These are phyloP conservation scores for Lates japonicus DNA, from an alignment of 2,797 vertebrate species.

Conservation along the genomic window DNA sequence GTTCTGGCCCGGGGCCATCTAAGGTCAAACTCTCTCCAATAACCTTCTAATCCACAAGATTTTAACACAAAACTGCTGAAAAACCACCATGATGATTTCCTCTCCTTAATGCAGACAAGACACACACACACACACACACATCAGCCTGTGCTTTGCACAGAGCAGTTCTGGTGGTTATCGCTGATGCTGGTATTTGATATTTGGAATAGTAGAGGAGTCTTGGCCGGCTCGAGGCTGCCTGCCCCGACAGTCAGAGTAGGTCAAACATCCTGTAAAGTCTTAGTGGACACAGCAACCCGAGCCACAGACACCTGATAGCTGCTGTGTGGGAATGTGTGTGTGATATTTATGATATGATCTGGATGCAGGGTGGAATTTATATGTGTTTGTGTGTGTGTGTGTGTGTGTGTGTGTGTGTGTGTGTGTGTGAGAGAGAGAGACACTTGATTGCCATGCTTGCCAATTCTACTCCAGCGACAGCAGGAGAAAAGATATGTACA, in stretches of 20 bases:
- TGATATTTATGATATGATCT: slow-evolving; percentile 72
- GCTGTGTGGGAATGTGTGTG: slow-evolving; percentile 60
- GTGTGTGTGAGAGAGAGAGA: slow-evolving; percentile 33
- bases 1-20: slow-evolving; percentile 9
- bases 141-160: slow-evolving; percentile 15
- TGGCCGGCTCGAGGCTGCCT: slow-evolving; percentile 45
- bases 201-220: slow-evolving; percentile 71
- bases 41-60: slow-evolving; percentile 38
- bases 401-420: slow-evolving; percentile 30
- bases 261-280: slow-evolving; percentile 81
- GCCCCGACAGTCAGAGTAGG: slow-evolving; percentile 61
- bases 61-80: slow-evolving; percentile 32
- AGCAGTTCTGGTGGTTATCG: slow-evolving; percentile 54
- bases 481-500: slow-evolving; percentile 52
- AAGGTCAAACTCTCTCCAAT: slow-evolving; percentile 30
- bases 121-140: slow-evolving; percentile 29
- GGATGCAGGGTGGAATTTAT: slow-evolving; percentile 63
- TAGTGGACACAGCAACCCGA: slow-evolving; percentile 76
- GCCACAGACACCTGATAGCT: slow-evolving; percentile 62
- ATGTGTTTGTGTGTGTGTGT: slow-evolving; percentile 33
- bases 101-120: slow-evolving; percentile 10
- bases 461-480: slow-evolving; percentile 61
- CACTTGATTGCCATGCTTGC: slow-evolving; percentile 43
- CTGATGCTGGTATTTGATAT: slow-evolving; percentile 75
- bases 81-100: slow-evolving; percentile 30